Evolutionary conservation across 2,113 vertebrate genomes (phyloP).

Genomic region (Cochlearius cochlearius): DNA sequence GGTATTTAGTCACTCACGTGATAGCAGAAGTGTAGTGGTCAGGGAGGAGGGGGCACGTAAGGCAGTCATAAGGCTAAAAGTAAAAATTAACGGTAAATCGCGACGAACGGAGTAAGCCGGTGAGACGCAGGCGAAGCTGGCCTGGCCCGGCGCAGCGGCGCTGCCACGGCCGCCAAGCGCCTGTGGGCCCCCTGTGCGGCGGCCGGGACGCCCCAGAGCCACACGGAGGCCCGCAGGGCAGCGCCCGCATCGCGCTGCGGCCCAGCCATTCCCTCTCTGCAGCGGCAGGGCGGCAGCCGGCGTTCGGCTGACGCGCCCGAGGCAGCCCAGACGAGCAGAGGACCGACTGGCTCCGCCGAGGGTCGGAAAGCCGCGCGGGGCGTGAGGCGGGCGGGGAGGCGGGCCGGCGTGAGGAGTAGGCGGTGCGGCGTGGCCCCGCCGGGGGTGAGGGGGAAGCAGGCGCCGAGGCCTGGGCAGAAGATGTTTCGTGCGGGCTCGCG

Average conservation of each 20-base stretch:
- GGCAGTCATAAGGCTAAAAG: neutral
- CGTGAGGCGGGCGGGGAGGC: neutral
- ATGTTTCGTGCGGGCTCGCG: rapidly evolving
- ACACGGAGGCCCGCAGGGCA: neutral
- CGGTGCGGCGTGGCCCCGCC: neutral
- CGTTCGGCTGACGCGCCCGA: no score
- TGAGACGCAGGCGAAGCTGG: rapidly evolving
- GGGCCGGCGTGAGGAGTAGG: neutral
- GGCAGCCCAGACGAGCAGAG: no score
- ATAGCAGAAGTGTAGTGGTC: rapidly evolving
- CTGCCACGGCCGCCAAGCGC: rapidly evolving
- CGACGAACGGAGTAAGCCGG: rapidly evolving
- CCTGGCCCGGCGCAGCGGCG: rapidly evolving
- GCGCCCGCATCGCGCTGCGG: rapidly evolving
- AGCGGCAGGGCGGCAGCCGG: no score
- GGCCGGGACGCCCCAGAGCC: rapidly evolving
- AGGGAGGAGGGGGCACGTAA: neutral
- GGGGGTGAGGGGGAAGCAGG: rapidly evolving
- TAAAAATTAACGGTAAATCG: neutral
- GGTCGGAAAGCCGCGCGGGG: rapidly evolving
- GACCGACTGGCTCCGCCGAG: rapidly evolving
- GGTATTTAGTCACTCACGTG: neutral
- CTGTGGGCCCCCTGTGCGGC: neutral
- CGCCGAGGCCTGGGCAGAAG: rapidly evolving
- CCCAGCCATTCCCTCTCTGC: rapidly evolving